Percentiles rank a stretch among this genome's conserved stretches.
phyloP scores from a whole-genome alignment of 1,140 invertebrate genomes.

The Neodiprion fabricii region DNA sequence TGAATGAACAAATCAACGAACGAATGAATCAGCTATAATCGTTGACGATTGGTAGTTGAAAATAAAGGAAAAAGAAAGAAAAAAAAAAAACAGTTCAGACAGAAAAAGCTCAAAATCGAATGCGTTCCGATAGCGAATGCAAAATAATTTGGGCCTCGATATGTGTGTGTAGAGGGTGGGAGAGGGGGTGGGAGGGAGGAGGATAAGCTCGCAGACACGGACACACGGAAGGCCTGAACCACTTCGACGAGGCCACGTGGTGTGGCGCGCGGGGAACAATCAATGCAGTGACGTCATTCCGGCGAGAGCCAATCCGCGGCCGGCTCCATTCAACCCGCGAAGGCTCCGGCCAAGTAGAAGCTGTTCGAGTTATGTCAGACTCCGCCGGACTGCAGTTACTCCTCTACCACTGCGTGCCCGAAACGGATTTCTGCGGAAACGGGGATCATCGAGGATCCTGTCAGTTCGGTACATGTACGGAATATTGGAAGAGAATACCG shows the following conservation, averaged over 20 bases:
- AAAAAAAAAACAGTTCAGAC: too few relatives aligned
- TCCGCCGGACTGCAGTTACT: constrained; percentile 58
- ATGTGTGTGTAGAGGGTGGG: background rate
- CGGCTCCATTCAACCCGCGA: constrained; percentile 56
- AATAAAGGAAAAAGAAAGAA: too few relatives aligned
- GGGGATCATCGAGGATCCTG: too few relatives aligned
- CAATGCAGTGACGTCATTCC: constrained; percentile 59
- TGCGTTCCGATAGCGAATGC: too few relatives aligned
- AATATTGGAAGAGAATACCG: too few relatives aligned
- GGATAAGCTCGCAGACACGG: background rate
- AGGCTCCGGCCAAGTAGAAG: constrained; percentile 46
- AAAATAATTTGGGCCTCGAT: too few relatives aligned
- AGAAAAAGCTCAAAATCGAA: too few relatives aligned
- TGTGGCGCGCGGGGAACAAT: constrained; percentile 56
- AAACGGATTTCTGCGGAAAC: too few relatives aligned
- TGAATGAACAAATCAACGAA: too few relatives aligned
- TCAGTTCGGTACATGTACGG: too few relatives aligned
- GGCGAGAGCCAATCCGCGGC: constrained; percentile 47
- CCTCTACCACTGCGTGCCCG: constrained; percentile 53
- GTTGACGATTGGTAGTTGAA: too few relatives aligned
- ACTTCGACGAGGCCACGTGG: constrained; percentile 51
- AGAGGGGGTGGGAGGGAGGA: background rate
- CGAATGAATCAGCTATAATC: too few relatives aligned
- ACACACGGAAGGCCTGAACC: constrained; percentile 17
- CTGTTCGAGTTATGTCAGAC: constrained; percentile 50